phyloP scores from a whole-genome alignment of 2,888 invertebrate genomes.

The Eristalis pertinax region DNA sequence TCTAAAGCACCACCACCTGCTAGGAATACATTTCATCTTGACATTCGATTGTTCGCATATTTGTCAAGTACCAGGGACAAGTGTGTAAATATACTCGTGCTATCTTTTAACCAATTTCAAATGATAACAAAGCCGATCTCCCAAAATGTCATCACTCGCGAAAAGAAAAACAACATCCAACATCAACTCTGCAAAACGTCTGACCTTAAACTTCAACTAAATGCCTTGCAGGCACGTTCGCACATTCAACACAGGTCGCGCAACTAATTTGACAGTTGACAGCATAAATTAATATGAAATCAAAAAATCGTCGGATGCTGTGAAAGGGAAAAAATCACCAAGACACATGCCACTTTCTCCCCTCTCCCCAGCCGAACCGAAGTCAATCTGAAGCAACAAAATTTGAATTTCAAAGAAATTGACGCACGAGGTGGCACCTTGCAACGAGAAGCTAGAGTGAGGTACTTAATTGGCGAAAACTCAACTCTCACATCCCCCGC shows the following conservation, averaged over 20 bases:
- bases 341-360: not conserved
- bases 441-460: not conserved
- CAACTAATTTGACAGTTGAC: slow-evolving; percentile 17
- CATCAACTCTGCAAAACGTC: not conserved
- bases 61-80: not conserved
- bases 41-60: not conserved
- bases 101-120: not conserved
- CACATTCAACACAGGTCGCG: not conserved
- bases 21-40: not conserved
- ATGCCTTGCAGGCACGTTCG: not conserved
- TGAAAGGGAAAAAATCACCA: not conserved
- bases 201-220: not conserved
- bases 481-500: slow-evolving; percentile 5
- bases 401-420: not conserved
- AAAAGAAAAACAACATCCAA: not conserved
- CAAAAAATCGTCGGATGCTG: not conserved
- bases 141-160: no score
- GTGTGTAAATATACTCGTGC: not conserved
- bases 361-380: not conserved
- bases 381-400: not conserved
- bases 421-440: not conserved
- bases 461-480: slow-evolving; percentile 30
- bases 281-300: slow-evolving; percentile 14
- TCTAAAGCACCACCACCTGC: no score
- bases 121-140: not conserved